Conservation (phyloP, 2,888 invertebrate genomes). For the Platypus cylindrus region DNA sequence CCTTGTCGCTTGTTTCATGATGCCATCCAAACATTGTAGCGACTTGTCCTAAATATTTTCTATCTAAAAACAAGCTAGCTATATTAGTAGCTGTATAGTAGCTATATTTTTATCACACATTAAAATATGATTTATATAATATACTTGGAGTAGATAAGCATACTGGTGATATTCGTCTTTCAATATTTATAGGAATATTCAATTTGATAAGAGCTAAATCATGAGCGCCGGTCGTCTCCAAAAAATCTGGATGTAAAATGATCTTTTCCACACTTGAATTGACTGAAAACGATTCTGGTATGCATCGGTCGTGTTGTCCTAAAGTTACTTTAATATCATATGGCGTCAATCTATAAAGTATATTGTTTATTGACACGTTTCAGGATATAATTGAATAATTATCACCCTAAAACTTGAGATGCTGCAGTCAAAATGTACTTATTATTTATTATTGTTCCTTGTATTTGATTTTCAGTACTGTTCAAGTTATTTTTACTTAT, state of each 20-base stretch:
- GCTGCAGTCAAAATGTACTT: constrained; percentile 45
- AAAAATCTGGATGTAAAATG: constrained; percentile 42
- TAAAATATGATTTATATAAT: no score
- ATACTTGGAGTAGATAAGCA: constrained; percentile 42
- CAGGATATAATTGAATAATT: background rate
- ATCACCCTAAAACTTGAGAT: constrained; percentile 38
- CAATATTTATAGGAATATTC: constrained; percentile 39
- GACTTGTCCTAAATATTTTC: constrained; percentile 38
- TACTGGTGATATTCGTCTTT: constrained; percentile 42
- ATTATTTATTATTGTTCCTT: constrained; percentile 44
- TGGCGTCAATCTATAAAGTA: constrained; percentile 30
- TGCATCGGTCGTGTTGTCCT: constrained; percentile 43
- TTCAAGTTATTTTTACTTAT: constrained; percentile 25
- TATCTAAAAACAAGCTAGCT: constrained; percentile 32
- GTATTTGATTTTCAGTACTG: constrained; percentile 30
- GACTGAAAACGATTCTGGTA: constrained; percentile 36
- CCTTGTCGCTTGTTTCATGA: background rate
- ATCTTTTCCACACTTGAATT: constrained; percentile 41
- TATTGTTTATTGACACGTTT: background rate
- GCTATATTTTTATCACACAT: no score
- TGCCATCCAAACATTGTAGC: constrained; percentile 38
- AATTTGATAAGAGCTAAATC: constrained; percentile 48
- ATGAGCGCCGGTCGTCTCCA: constrained; percentile 38
- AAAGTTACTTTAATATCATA: constrained; percentile 40
- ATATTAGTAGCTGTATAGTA: no score